Conservation (phyloP, 2,888 invertebrate species). For the Xestia rhomboidea region DNA sequence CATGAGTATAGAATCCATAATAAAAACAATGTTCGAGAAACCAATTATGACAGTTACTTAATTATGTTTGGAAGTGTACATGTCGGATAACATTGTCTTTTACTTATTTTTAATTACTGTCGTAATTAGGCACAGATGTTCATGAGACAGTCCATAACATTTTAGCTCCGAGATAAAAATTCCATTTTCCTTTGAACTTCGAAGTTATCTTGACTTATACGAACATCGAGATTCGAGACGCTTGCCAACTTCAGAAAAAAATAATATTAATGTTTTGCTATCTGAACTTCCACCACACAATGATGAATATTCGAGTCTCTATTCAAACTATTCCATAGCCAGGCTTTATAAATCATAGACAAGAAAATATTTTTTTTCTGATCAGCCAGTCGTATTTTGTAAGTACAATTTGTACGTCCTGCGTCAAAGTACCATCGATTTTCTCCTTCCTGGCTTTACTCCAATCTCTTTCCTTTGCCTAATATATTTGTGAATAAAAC, state of each 20-base stretch:
- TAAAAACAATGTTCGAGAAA: constrained; percentile 7
- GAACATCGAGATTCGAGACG: constrained; percentile 6
- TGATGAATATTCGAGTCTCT: constrained; percentile 37
- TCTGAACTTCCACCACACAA: constrained; percentile 23
- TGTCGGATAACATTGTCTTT: constrained; percentile 24
- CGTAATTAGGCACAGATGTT: constrained; percentile 45
- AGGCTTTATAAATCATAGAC: constrained; percentile 64
- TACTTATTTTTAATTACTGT: constrained; percentile 40
- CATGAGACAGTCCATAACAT: neutral
- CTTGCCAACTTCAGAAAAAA: constrained; percentile 24
- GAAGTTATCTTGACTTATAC: constrained; percentile 18
- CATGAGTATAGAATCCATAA: neutral
- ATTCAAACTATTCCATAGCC: constrained; percentile 51
- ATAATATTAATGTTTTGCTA: constrained; percentile 12
- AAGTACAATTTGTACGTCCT: constrained; percentile 71
- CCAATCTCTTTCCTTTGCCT: constrained; percentile 84
- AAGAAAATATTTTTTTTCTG: constrained; percentile 61
- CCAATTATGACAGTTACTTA: constrained; percentile 37
- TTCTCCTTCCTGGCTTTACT: constrained; percentile 82
- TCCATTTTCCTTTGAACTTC: neutral
- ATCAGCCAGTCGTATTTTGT: constrained; percentile 64
- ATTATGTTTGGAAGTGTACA: constrained; percentile 31
- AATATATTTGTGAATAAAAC: constrained; percentile 84
- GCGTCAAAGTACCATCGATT: constrained; percentile 83
- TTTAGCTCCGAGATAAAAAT: neutral